Base-by-base conservation (phyloP, 2,113 vertebrate species). In the Speoplatyrhinus poulsoni region DNA sequence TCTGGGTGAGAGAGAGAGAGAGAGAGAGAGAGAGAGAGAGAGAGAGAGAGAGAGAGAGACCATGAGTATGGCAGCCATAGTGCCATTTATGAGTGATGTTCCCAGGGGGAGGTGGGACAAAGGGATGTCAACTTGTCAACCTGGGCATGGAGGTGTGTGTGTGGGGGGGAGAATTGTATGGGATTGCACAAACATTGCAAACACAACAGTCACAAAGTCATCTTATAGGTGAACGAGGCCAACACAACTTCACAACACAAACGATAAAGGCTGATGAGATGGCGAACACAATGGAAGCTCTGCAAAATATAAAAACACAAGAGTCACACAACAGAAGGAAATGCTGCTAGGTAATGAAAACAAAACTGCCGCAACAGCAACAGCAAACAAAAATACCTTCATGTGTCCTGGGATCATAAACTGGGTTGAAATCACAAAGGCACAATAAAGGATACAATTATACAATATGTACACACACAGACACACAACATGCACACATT, bases 101-200 rank as follows among this genome's bases (percentile, higher is more conserved):
- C 11, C 10, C 10, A 54, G 52, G 63, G 52, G 49, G 46, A 68
- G 56, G 55, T 60, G 76, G 72, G 61, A 75, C 26, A 65, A 12
- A 41, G 10, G 69, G 60, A 1, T 59, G 67, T 64, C 56, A 55
- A 67, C 76, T 58, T 16, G 55, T 64, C 56, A 55, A 67, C 76
- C 61, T 16, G 55, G 55, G 46, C 13, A 3, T 10, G 69, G 57
- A 60, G 62, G 58, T 15, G 73, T 15, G 13, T 52, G 26, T 26
- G 26, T 26, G 26, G 26, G 19, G 1, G 19, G 19, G 26, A 26
- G 26, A 26, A 26, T 26, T 26, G 26, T 26, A 26, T 26, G 26
- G 26, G 26, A 26, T 26, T 26, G 26, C 26, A 26, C 26, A 26
- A 26, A 26, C 26, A 26, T 2, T 26, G 26, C 26, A 26, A 26